Evolutionary conservation across 2,888 invertebrate genomes (phyloP), one percentile per base, ranked within the genome.

Genomic region (Galerucella nymphaeae): DNA sequence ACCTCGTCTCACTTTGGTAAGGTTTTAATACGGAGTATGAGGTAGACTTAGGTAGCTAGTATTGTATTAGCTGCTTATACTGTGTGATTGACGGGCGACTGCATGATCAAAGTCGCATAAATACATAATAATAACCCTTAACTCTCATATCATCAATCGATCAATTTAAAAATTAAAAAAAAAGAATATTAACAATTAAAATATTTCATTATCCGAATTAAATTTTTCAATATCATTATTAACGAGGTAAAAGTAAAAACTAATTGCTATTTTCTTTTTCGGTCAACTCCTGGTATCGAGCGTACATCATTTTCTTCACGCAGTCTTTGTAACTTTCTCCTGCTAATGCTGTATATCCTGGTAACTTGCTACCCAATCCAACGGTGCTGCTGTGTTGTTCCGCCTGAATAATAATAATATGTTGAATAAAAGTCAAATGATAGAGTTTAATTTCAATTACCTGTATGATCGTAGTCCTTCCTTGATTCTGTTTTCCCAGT

Each of bases 401-500:
- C 11, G 92, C 89, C 90, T 90, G 79, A 64, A 86, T 83, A 76
- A 76, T 71, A 72, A 41, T 45, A 6, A 45, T 4, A 45, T 45
- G 14, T 45, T 45, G 14, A 13, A 45, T 45, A 58, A 23, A 58
- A 58, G 14, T 14, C 9, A 9, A 8, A 38, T 38, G 8, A 30
- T 30, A 20, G 13, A 23, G 11, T 14, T 48, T 45, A 30, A 16
- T 30, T 16, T 9, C 50, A 71, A 87, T 87, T 74, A 94, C 95
- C 89, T 97, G 95, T 76, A 98, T 96, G 63, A 98, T 98, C 68
- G 94, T 95, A 30, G 96, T 95, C 81, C 96, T 89, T 14, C 97
- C 98, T 87, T 99, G 98, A 84, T 96, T 96, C 68, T 92, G 90
- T 85, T 95, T 95, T 0, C 99, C 99, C 23, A 99, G 88, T 0